These are phyloP conservation scores for Addax nasomaculatus DNA, from an alignment of 2,113 vertebrate genomes.

Conservation along the genomic window DNA sequence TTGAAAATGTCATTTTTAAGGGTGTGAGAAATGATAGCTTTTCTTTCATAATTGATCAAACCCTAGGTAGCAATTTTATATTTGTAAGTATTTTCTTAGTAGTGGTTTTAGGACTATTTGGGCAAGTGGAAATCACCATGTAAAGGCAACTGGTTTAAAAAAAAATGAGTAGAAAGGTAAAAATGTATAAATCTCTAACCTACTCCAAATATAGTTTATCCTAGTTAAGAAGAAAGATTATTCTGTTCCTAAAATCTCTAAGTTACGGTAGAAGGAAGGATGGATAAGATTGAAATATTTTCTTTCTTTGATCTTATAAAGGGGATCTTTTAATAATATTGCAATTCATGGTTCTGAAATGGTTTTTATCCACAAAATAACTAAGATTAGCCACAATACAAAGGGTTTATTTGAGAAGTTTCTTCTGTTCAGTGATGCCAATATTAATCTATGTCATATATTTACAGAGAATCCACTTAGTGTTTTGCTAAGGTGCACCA, in stretches of 20 bases:
- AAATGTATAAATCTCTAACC: not conserved
- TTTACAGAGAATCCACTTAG: not conserved
- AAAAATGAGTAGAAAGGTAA: constrained; percentile 20
- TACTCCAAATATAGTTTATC: constrained; percentile 1
- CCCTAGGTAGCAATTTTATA: constrained; percentile 61
- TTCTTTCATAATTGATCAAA: constrained; percentile 67
- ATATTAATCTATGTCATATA: not conserved
- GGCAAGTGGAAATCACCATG: constrained; percentile 50
- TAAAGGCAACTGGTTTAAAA: constrained; percentile 23
- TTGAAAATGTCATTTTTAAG: constrained; percentile 66
- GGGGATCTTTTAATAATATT: not conserved
- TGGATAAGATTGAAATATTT: not conserved
- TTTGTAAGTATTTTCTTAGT: constrained; percentile 62
- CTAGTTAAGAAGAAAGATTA: constrained; percentile 13
- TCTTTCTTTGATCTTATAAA: not conserved
- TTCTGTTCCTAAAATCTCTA: not conserved
- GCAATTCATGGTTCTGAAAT: not conserved
- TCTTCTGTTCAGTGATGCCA: not conserved
- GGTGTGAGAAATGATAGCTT: constrained; percentile 52
- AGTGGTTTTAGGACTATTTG: constrained; percentile 48
- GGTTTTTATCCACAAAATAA: not conserved
- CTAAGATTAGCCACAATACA: not conserved
- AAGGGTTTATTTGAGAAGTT: not conserved
- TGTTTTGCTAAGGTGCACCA: not conserved
- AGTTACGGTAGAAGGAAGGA: not conserved